Evolutionary conservation across 2,113 vertebrate genomes (phyloP), one percentile per base, ranked within the genome.

Genomic region (Brachypteracias leptosomus): DNA sequence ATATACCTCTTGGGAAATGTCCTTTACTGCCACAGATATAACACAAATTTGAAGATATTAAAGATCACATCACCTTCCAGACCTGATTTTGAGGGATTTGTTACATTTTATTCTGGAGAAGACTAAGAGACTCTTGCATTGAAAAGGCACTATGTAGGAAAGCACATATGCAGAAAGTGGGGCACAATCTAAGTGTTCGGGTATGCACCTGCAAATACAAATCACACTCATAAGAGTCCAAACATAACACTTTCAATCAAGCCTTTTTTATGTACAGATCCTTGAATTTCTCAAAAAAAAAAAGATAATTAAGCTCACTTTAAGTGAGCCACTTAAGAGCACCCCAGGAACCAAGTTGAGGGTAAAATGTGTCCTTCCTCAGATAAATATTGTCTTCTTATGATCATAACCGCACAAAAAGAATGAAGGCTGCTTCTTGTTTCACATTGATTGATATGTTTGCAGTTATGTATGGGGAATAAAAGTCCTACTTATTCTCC

Each of bases 91-190:
- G 40, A 78, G 25, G 5, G 7, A 38, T 62, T 74, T 62, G 57
- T 24, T 29, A 42, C 19, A 44, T 62, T 66, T 76, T 81, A 11
- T 31, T 58, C 38, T 5, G 5, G 12, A 70, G 36, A 89, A 1
- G 4, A 84, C 15, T 12, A 57, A 42, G 11, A 74, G 28, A 28
- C 25, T 33, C 11, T 72, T 4, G 42, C 47, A 42, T 6, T 46
- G 40, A 51, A 83, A 52, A 77, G 26, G 3, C 24, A 33, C 21
- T 11, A 6, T 10, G 5, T 13, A 80, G 44, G 15, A 54, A 86
- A 38, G 12, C 10, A 57, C 0, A 0, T 21, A 26, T 63, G 51
- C 12, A 65, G 15, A 20, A 58, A 46, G 1, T 3, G 79, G 9
- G 7, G 5, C 11, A 46, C 19, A 84, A 8, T 9, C 28, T 16